Evolutionary conservation across 2,888 invertebrate genomes (phyloP).

Genomic region (Drosophila mercatorum): DNA sequence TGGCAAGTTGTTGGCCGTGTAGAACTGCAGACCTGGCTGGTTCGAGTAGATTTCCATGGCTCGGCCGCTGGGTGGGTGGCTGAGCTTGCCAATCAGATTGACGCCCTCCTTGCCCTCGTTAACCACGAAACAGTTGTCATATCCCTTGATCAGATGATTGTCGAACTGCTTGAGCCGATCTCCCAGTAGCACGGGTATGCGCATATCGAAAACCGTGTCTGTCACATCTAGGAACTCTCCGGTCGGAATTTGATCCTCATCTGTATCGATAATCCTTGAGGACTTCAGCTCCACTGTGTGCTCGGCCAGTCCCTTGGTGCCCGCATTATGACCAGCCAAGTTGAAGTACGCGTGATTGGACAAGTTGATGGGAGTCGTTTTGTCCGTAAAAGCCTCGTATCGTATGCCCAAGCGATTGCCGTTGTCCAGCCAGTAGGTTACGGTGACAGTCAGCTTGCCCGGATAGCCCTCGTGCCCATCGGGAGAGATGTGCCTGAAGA

Average conservation of each 20-base stretch:
- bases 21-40: slow-evolving; percentile 96
- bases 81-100: slow-evolving; percentile 56
- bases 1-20: slow-evolving; percentile 92
- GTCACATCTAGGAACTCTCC: slow-evolving; percentile 87
- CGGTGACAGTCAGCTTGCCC: slow-evolving; percentile 90
- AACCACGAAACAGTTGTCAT: slow-evolving; percentile 70
- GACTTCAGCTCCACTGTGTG: slow-evolving; percentile 91
- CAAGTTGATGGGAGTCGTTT: slow-evolving; percentile 93
- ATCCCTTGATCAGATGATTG: slow-evolving; percentile 82
- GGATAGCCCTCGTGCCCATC: slow-evolving; percentile 96
- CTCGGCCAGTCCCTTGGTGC: slow-evolving; percentile 87
- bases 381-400: slow-evolving; percentile 90
- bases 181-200: slow-evolving; percentile 88
- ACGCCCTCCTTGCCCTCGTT: slow-evolving; percentile 44
- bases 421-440: slow-evolving; percentile 89
- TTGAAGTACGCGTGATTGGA: slow-evolving; percentile 97
- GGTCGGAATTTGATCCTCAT: slow-evolving; percentile 89
- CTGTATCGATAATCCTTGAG: slow-evolving; percentile 89
- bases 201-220: slow-evolving; percentile 88
- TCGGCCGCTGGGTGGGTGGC: slow-evolving; percentile 89
- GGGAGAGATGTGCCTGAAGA: slow-evolving; percentile 90
- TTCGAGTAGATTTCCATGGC: slow-evolving; percentile 92
- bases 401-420: slow-evolving; percentile 90
- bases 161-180: slow-evolving; percentile 87
- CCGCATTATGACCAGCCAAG: slow-evolving; percentile 91